Percentiles rank a stretch among this genome's conserved stretches.
Conservation (phyloP, 2,797 vertebrate species). For the Choloepus didactylus region DNA sequence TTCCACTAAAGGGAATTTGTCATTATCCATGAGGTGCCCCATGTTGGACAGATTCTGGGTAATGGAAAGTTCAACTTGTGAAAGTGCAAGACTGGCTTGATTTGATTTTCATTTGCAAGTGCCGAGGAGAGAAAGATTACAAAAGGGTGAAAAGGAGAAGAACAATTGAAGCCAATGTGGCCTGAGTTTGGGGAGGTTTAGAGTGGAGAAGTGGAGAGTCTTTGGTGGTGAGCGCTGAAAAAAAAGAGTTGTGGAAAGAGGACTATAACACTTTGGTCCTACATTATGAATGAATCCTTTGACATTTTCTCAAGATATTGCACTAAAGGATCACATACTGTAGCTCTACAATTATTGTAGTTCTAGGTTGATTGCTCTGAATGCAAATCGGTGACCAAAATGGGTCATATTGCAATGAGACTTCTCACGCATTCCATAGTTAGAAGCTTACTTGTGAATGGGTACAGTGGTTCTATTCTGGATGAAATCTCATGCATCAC, state of each 20-base stretch:
- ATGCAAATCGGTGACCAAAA: background rate
- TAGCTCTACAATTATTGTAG: background rate
- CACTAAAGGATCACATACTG: background rate
- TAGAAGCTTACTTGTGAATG: background rate
- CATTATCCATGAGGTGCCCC: background rate
- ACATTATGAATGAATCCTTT: slow-evolving; percentile 10
- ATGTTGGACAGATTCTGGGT: background rate
- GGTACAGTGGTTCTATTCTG: background rate
- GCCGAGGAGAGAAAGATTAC: background rate
- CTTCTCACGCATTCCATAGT: background rate
- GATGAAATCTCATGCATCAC: background rate
- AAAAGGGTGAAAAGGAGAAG: background rate
- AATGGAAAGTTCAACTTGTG: background rate
- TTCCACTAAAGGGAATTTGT: background rate
- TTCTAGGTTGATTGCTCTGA: background rate
- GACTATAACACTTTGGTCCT: slow-evolving; percentile 24
- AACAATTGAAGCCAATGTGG: background rate
- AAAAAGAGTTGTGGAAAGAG: background rate
- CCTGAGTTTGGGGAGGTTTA: background rate
- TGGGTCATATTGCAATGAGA: background rate
- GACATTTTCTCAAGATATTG: slow-evolving; percentile 11
- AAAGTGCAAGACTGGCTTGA: background rate
- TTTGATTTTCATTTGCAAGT: slow-evolving; percentile 32
- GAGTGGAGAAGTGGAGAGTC: background rate
- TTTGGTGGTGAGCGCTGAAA: background rate